Conservation (phyloP, 2,113 vertebrate genomes). For the Galeopterus variegatus region DNA sequence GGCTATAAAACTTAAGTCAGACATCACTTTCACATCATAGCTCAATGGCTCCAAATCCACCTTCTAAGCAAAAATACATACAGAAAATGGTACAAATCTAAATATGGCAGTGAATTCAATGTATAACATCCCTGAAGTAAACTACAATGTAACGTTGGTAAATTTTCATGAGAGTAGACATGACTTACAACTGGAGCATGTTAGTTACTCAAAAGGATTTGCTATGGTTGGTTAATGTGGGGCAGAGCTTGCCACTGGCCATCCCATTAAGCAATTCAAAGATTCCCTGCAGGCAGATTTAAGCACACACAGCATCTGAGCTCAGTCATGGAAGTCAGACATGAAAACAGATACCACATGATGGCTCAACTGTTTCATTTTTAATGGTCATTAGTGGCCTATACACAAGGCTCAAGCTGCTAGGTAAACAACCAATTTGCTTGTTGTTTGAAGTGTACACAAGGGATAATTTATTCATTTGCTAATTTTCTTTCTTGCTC, state of each 20-base stretch:
- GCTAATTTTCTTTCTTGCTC: slow-evolving; percentile 18
- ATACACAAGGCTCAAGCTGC: not conserved
- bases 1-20: not conserved
- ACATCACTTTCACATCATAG: not conserved
- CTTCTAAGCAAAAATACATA: not conserved
- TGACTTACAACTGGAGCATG: not conserved
- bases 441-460: slow-evolving; percentile 20
- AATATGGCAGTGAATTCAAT: not conserved
- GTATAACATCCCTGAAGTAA: not conserved
- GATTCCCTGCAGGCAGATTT: not conserved
- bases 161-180: slow-evolving; percentile 21
- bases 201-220: slow-evolving; percentile 56
- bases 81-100: not conserved
- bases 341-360: slow-evolving; percentile 34
- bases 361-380: slow-evolving; percentile 18
- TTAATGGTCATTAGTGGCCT: slow-evolving; percentile 34
- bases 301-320: not conserved
- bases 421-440: slow-evolving; percentile 59
- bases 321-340: slow-evolving; percentile 33
- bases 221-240: slow-evolving; percentile 13
- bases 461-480: slow-evolving; percentile 8
- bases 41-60: not conserved
- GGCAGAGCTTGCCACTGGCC: not conserved
- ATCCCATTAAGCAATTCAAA: slow-evolving; percentile 20
- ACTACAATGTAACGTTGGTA: not conserved